Base-by-base conservation (phyloP, 2,113 vertebrate genomes). In the Verasper variegatus region DNA sequence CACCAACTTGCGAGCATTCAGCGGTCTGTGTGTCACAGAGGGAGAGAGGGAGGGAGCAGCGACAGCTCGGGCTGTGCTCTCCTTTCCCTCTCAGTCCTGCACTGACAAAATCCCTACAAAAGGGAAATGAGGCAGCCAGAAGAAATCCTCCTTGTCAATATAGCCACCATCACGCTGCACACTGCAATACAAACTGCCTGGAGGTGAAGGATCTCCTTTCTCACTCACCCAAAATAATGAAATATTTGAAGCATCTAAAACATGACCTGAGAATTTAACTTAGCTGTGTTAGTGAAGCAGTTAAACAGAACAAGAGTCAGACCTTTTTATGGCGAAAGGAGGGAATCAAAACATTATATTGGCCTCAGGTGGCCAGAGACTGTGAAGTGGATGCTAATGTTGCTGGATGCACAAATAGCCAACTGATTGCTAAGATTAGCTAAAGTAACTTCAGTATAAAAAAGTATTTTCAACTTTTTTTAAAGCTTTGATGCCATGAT, bases 1-100 rank as follows among this genome's bases (percentile, higher is more conserved):
- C 75, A 60, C 55, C 81, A n/a, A 81, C 70, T 74, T 71, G 73
- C 76, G 49, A 14, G 70, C 62, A 64, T 84, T 88, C 82, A 84
- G 68, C 35, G 59, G 72, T 68, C 82, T 86, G 81, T 73, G 86
- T 79, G 89, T 87, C 90, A 87, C 76, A 37, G 68, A 82, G 78
- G 31, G 52, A 68, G 35, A 80, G 77, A 80, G 73, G 47, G 47
- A 7, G 17, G 2, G 47, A 51, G 47, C 14, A 3, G 11, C 12
- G 40, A 42, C 40, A 42, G 40, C 40, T 42, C 40, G 11, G 40
- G 2, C 40, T 13, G 74, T 63, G 80, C 78, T 83, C 83, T 85
- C 87, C 76, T 84, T 84, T 76, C 85, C 70, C 78, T 52, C 76
- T 55, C 62, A 20, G 37, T 73, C 80, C 62, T 73, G 78, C 72